Evolutionary conservation across 2,888 invertebrate species (phyloP).

Genomic region (Corythucha ciliata): DNA sequence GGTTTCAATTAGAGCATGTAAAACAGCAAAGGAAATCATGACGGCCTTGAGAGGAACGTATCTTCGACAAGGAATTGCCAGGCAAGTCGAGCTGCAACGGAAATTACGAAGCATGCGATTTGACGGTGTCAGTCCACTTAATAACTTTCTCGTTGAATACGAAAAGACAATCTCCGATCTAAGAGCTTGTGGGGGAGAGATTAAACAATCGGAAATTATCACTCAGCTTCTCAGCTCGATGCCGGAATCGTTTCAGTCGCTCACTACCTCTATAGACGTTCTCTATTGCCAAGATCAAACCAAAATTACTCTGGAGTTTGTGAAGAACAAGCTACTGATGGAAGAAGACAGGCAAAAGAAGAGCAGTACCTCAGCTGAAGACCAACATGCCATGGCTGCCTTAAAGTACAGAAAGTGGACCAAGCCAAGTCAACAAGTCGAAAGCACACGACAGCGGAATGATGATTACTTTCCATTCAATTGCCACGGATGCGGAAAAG

Average conservation of each 20-base stretch:
- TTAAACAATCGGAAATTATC: neutral
- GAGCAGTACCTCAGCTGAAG: no score
- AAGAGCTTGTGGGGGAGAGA: neutral
- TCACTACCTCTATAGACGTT: conserved; percentile 12
- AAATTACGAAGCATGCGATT: neutral
- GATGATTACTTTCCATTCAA: no score
- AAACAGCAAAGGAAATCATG: neutral
- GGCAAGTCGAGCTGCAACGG: neutral
- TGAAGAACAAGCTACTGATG: neutral
- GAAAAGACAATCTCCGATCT: neutral
- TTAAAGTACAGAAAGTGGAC: no score
- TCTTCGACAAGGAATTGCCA: neutral
- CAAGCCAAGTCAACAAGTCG: no score
- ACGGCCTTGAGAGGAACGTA: neutral
- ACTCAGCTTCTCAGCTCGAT: conserved; percentile 5
- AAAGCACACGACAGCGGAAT: no score
- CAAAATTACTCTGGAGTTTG: conserved; percentile 3
- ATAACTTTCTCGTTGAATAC: no score
- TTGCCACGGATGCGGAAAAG: no score
- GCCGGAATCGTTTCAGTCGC: conserved; percentile 14
- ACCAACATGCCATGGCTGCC: no score
- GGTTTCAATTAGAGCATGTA: neutral
- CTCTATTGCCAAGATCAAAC: conserved; percentile 6
- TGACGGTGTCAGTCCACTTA: neutral
- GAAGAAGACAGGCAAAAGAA: conserved; percentile 9